A percentile compares a stretch with the other conserved stretches of the same genome.
These are phyloP conservation scores for Cerceris ruficornis DNA, from an alignment of 2,888 invertebrate species.

Conservation along the genomic window DNA sequence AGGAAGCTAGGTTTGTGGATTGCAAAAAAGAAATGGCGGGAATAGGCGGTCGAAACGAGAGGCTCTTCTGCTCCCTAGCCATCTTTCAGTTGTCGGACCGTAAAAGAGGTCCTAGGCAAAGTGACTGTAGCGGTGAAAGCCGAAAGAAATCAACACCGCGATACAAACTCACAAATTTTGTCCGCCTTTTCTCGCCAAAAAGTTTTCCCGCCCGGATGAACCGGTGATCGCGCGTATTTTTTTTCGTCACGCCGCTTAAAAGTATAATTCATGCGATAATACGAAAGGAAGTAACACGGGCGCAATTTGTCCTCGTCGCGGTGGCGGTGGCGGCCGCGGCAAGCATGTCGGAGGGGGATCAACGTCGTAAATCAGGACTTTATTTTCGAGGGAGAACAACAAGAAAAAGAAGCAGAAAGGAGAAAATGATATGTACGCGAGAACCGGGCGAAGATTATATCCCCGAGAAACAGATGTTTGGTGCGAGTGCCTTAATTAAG, in stretches of 20 bases:
- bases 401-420: constrained; percentile 29
- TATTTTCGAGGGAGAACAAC: constrained; percentile 63
- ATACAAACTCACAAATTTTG: no score
- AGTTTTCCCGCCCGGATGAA: not conserved
- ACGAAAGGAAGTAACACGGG: constrained; percentile 63
- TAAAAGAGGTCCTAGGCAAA: no score
- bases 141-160: no score
- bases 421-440: constrained; percentile 44
- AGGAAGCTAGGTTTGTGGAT: no score
- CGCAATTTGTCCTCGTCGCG: constrained; percentile 70
- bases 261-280: constrained; percentile 65
- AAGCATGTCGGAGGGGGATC: constrained; percentile 52
- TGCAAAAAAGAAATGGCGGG: no score
- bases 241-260: constrained; percentile 16
- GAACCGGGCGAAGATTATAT: constrained; percentile 51
- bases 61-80: no score
- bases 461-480: constrained; percentile 66
- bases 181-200: not conserved
- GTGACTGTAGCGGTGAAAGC: no score
- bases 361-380: constrained; percentile 70
- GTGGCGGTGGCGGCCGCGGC: constrained; percentile 38
- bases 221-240: constrained; percentile 3
- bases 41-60: no score
- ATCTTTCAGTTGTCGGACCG: no score
- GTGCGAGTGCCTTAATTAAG: constrained; percentile 68